Evolutionary conservation across 2,888 invertebrate species (phyloP), one percentile per base, ranked within the genome.

Genomic region (Sinotaia quadrata): DNA sequence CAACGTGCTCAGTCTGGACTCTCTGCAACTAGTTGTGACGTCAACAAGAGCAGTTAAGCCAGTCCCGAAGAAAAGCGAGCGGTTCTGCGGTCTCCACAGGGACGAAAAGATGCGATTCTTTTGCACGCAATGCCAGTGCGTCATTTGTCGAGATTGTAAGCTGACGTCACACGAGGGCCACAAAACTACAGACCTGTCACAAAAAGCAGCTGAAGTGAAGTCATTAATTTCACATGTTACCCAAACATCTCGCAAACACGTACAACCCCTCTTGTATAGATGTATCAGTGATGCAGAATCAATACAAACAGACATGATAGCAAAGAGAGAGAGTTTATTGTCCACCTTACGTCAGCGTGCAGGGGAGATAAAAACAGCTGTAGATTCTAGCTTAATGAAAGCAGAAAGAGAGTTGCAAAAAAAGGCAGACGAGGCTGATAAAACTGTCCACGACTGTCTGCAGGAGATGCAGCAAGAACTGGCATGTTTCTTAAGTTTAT

Each of bases 141-240:
- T 41, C 34, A 41, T 66, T 18, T 66, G 66, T 18, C 47, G 66
- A 49, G 58, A 66, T 37, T 66, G 66, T 31, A 66, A 66, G 58
- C 51, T 66, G 58, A 58, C 66, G 18, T 36, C 58, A 4, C 66
- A 66, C n/a, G 66, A 66, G 12, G 66, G 66, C 27, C 66, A 66
- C 44, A 2, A 7, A 24, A 66, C 58, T 2, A 18, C 15, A 4
- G 58, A 66, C 31, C 49, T 66, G 10, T 57, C 57, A 7, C 18
- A 47, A 15, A 54, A 31, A 33, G 33, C 37, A 29, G 27, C 54
- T 7, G 31, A 29, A 18, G 63, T 56, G 12, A 54, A 41, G 29
- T 3, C 7, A 0, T 10, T 63, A 2, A 10, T 54, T 18, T 27
- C 15, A 12, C 7, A 56, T 10, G 56, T 56, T 41, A 41, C 29